Evolutionary conservation across 1,140 invertebrate species (phyloP).

Genomic region (Hypsibius dujardini): DNA sequence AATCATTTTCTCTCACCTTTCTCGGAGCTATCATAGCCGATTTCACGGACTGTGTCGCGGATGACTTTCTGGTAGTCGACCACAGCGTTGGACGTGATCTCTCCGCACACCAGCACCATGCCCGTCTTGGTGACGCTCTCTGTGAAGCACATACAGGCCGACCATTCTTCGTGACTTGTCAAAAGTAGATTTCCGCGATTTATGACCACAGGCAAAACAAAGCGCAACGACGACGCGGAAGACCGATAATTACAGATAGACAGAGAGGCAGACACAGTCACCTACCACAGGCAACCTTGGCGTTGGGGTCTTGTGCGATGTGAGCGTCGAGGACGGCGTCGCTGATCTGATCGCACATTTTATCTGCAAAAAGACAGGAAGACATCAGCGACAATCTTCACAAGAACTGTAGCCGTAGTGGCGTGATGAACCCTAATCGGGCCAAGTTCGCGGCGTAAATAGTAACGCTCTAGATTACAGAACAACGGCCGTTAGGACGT

Average conservation of each 20-base stretch:
- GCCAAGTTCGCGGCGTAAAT: too few species aligned
- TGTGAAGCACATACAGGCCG: too few species aligned
- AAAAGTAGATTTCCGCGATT: too few species aligned
- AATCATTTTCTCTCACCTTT: too few species aligned
- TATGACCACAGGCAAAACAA: too few species aligned
- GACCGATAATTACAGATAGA: too few species aligned
- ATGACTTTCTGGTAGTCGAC: constrained; percentile 94
- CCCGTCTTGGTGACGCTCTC: constrained; percentile 40
- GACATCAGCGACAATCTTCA: neutral
- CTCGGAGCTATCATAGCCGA: constrained; percentile 89
- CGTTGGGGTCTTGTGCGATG: constrained; percentile 81
- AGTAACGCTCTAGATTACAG: too few species aligned
- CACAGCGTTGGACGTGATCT: constrained; percentile 51
- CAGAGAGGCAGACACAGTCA: too few species aligned
- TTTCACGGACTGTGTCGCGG: constrained; percentile 81
- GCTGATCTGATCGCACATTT: constrained; percentile 99
- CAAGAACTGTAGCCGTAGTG: neutral
- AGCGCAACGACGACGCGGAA: too few species aligned
- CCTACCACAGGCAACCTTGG: constrained; percentile 93
- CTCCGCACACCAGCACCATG: constrained; percentile 46
- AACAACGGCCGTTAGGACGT: constrained; percentile 88
- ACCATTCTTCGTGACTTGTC: too few species aligned
- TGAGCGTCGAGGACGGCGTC: constrained; percentile 97
- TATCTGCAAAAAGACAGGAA: constrained; percentile 47
- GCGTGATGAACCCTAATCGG: too few species aligned